phyloP scores from a whole-genome alignment of 1,140 invertebrate species.

The Danaus plexippus region DNA sequence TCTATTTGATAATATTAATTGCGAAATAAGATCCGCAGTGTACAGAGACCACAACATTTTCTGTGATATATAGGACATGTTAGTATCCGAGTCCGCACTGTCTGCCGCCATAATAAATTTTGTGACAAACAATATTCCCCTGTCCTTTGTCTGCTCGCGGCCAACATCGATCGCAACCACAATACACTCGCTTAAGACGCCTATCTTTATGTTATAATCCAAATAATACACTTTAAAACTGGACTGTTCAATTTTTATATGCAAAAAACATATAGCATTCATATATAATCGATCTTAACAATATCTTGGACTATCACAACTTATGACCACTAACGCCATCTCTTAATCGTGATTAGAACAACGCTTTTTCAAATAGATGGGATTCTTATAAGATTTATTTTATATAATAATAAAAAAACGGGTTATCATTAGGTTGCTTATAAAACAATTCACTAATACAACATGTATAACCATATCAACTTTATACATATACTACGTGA shows the following conservation, averaged over 20 bases:
- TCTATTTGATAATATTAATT: no score
- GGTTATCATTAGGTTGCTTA: conserved; percentile 1
- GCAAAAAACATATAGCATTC: no score
- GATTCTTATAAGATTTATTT: no score
- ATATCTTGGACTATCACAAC: no score
- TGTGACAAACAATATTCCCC: conserved; percentile 65
- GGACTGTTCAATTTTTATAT: no score
- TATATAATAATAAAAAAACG: no score
- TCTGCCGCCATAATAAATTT: conserved; percentile 62
- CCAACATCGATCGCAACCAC: conserved; percentile 8
- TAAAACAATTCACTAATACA: not conserved
- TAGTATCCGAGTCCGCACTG: conserved; percentile 27
- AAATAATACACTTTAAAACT: no score
- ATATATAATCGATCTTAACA: no score
- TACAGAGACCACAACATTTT: conserved; percentile 20
- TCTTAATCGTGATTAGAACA: no score
- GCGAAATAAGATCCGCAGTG: conserved; percentile 2
- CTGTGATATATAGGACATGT: conserved; percentile 40
- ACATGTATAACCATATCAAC: not conserved
- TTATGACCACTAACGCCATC: no score
- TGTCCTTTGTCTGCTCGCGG: conserved; percentile 47
- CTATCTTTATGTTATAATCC: no score
- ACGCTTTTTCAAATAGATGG: no score
- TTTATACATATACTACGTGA: conserved; percentile 11
- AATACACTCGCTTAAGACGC: conserved; percentile 6